A percentile compares a stretch with the other conserved stretches of the same genome.
Conservation (phyloP, 2,113 vertebrate genomes). For the Mixornis gularis region DNA sequence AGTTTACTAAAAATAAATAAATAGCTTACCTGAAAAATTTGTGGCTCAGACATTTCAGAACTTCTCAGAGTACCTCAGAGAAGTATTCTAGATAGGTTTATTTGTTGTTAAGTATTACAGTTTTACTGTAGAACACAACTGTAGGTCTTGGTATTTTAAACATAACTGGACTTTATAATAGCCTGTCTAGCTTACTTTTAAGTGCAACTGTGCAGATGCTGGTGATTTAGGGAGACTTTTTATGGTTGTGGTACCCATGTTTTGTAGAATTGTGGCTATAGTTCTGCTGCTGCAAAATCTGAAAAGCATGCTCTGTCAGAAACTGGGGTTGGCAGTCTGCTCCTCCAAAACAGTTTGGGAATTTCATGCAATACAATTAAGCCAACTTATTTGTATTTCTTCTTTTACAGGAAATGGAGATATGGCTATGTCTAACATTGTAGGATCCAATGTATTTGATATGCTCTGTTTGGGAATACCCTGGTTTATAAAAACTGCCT, state of each 20-base stretch:
- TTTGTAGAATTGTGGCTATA: background rate
- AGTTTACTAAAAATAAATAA: constrained; percentile 4
- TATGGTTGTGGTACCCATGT: background rate
- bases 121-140: constrained; percentile 42
- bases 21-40: constrained; percentile 34
- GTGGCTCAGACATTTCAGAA: constrained; percentile 25
- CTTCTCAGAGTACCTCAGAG: background rate
- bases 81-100: constrained; percentile 45
- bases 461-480: constrained; percentile 93
- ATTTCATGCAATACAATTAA: background rate
- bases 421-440: constrained; percentile 98
- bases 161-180: background rate
- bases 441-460: constrained; percentile 97
- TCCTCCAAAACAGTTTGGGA: constrained; percentile 40
- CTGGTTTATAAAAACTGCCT: constrained; percentile 93
- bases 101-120: constrained; percentile 55
- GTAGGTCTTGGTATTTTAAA: constrained; percentile 41
- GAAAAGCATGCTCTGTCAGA: background rate
- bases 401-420: constrained; percentile 88
- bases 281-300: background rate
- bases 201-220: constrained; percentile 58
- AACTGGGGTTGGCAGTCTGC: background rate
- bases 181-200: background rate
- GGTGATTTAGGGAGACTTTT: constrained; percentile 40
- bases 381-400: constrained; percentile 6